Evolutionary conservation across 2,113 vertebrate species (phyloP).

Genomic region (Pelecanus crispus): DNA sequence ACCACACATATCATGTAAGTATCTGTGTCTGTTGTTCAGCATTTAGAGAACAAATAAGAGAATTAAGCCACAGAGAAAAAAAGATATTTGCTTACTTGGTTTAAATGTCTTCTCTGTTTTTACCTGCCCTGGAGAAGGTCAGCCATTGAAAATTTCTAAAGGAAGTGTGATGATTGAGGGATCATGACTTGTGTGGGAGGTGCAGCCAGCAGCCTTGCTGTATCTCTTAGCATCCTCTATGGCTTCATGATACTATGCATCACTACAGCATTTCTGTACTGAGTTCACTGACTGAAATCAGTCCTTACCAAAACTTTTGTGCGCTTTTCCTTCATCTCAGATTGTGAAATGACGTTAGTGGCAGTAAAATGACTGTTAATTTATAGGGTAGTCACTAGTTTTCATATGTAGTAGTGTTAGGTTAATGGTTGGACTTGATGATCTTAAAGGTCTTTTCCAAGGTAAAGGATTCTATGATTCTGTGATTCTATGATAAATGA

Average conservation of each 20-base stretch:
- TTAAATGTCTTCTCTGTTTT: neutral
- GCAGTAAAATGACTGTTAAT: neutral
- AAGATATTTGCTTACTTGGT: neutral
- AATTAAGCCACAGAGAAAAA: neutral
- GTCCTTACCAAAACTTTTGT: neutral
- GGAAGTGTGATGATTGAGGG: neutral
- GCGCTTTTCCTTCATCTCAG: neutral
- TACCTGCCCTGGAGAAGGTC: neutral
- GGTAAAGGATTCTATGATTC: too few species aligned
- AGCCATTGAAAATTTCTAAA: neutral
- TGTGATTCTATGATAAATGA: neutral
- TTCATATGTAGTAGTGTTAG: neutral
- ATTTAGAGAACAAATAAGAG: neutral
- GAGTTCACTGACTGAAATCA: neutral
- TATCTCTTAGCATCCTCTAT: neutral
- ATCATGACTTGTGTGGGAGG: neutral
- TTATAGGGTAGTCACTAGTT: accelerated
- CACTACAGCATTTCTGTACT: neutral
- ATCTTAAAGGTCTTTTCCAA: too few species aligned
- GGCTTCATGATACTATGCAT: neutral
- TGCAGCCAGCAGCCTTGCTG: neutral
- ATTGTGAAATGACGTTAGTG: neutral
- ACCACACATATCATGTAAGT: neutral
- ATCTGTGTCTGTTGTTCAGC: neutral
- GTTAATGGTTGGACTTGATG: too few species aligned